Evolutionary conservation across 1,140 invertebrate species (phyloP), one percentile per base, ranked within the genome.

Genomic region (Heliconius himera): DNA sequence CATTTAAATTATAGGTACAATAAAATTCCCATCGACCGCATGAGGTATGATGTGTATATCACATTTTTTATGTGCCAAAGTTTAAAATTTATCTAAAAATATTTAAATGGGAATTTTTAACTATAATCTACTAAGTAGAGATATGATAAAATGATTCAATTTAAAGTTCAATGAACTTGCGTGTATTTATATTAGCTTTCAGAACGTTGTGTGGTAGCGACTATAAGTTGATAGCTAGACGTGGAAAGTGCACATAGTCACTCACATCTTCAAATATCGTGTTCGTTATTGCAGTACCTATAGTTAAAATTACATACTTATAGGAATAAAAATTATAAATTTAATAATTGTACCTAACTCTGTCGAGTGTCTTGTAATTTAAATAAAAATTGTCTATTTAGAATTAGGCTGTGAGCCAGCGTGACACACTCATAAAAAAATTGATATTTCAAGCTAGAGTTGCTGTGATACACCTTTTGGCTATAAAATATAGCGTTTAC

Each of bases 401-500:
- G 89, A 91, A 87, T 91, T 91, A 93, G 93, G 91, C 92, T 94
- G 92, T 92, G 88, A 93, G 87, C 89, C 93, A 90, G 89, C 88
- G 81, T 90, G 84, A 87, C 85, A 90, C 85, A 88, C 89, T 91
- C 89, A 91, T 90, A 89, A 90, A 87, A 36, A 90, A 92, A 90
- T 92, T 90, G 83, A 91, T 88, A 93, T 90, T 81, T 90, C 91
- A 94, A 85, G 93, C 93, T 94, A 94, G 92, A 93, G 91, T 93
- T 92, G 89, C 93, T 94, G 93, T 94, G 93, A 94, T 93, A 94
- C 91, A 92, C 87, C 85, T 90, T 93, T 93, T 93, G 93, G 91
- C 92, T 93, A 93, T 92, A 90, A 90, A 85, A 85, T 89, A 89
- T 89, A 88, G 81, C 78, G 46, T 80, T 81, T 82, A 83, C 70